Conservation (phyloP, 2,113 vertebrate genomes). For the Mustelus asterias region DNA sequence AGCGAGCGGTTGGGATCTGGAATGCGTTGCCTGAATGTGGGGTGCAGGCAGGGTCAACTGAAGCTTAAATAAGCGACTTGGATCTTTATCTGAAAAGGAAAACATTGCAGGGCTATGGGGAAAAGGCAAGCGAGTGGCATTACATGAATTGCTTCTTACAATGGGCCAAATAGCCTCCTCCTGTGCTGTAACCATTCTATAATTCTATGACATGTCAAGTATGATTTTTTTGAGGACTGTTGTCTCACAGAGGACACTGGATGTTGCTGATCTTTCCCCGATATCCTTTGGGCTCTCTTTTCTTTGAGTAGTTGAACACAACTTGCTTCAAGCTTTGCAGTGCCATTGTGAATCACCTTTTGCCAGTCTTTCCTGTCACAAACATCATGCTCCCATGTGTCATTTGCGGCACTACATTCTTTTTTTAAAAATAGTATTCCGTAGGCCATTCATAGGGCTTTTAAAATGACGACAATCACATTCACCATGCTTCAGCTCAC, state of each 20-base stretch:
- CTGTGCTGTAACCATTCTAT: too few relatives aligned
- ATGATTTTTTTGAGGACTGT: neutral
- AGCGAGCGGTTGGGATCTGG: too few relatives aligned
- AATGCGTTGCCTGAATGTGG: too few relatives aligned
- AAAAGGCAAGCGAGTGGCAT: too few relatives aligned
- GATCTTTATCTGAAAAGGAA: too few relatives aligned
- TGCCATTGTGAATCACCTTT: neutral
- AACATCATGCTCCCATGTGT: neutral
- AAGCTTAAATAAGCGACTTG: too few relatives aligned
- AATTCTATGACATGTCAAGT: neutral
- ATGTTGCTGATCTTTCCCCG: neutral
- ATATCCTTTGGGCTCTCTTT: neutral
- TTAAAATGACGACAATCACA: neutral
- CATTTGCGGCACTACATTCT: neutral
- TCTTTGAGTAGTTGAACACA: neutral
- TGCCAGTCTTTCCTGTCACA: neutral
- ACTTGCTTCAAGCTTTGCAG: neutral
- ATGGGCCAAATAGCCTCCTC: too few relatives aligned
- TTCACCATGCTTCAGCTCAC: neutral
- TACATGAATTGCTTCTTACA: too few relatives aligned
- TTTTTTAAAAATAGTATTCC: neutral
- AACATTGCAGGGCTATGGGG: too few relatives aligned
- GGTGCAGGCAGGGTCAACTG: too few relatives aligned
- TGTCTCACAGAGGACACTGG: neutral
- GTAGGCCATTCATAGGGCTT: neutral